Base-by-base conservation (phyloP, 2,888 invertebrate genomes). In the Eilema caniola region DNA sequence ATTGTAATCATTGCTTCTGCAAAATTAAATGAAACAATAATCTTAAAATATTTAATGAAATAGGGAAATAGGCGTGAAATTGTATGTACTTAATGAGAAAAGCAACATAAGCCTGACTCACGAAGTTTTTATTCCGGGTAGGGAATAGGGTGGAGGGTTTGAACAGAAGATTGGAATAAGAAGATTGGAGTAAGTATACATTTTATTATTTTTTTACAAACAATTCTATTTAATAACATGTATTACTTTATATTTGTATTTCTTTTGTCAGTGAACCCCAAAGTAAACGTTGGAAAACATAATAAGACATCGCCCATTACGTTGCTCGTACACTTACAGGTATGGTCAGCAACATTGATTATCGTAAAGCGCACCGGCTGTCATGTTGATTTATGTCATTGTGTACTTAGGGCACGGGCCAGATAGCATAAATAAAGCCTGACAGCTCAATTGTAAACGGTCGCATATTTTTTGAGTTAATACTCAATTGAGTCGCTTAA, bases 361-460 rank as follows among this genome's bases (percentile, higher is more conserved):
- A 82, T 82, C 84, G 82, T 83, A 82, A 85, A 89, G 83, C 75
- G 83, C 81, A 74, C 67, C 74, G 75, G 81, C 80, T 83, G 80
- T 83, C 80, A 72, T 72, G 76, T 81, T 89, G 90, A 90, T 90
- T 89, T 88, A 89, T 86, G 70, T 73, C 76, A 80, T 85, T 89
- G 85, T 88, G 79, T 83, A 75, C 81, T 79, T 87, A 85, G 80
- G 80, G 85, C 74, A 77, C 76, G 70, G 75, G 70, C 74, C 57
- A 81, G 82, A 86, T 84, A 82, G 77, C 85, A 88, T 90, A 88
- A 90, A 89, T 90, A 88, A 65, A 88, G 81, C 80, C 78, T 87
- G 91, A 91, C 91, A 89, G 86, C 84, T 90, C 90, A 89, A 92
- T 92, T 89, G 91, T 87, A 80, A 85, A 85, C 83, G 87, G 90